A percentile compares a stretch with the other conserved stretches of the same genome.
phyloP scores from a whole-genome alignment of 2,888 invertebrate genomes.

The Penaeus monodon region DNA sequence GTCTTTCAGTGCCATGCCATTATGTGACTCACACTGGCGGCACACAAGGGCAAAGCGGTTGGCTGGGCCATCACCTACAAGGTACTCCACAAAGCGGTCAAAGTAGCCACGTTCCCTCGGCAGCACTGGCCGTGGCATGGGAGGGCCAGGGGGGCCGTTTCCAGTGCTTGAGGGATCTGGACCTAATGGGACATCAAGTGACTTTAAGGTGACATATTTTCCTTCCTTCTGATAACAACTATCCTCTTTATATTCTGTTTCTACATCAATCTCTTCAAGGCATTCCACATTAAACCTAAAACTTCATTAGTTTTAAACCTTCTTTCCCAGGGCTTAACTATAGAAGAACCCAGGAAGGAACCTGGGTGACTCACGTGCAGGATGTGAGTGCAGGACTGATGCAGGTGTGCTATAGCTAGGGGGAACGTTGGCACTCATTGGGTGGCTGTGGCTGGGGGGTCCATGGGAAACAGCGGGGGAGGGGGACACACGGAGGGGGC shows the following conservation, averaged over 20 bases:
- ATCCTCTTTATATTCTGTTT: too few relatives aligned
- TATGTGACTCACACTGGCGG: slow-evolving; percentile 88
- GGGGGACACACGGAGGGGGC: too few relatives aligned
- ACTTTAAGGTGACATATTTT: not conserved
- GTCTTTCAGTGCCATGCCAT: slow-evolving; percentile 86
- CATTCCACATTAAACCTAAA: too few relatives aligned
- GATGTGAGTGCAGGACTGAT: not conserved
- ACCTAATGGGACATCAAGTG: slow-evolving; percentile 6
- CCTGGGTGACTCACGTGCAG: not conserved
- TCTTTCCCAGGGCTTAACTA: too few relatives aligned
- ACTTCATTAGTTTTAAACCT: too few relatives aligned
- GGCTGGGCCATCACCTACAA: slow-evolving; percentile 94
- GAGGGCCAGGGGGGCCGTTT: slow-evolving; percentile 69
- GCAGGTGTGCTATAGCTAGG: not conserved
- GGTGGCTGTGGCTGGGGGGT: too few relatives aligned
- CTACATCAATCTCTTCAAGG: too few relatives aligned
- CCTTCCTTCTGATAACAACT: not conserved
- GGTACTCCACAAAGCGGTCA: slow-evolving; percentile 91
- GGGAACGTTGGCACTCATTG: too few relatives aligned
- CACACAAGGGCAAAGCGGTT: slow-evolving; percentile 97
- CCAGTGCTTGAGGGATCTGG: slow-evolving; percentile 6
- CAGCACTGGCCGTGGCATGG: slow-evolving; percentile 80
- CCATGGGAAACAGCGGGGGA: too few relatives aligned
- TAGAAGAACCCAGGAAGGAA: not conserved
- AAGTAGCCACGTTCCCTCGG: slow-evolving; percentile 83